Evolutionary conservation across 2,113 vertebrate genomes (phyloP), one percentile per base, ranked within the genome.

Genomic region (Drymodes brunneopygia): DNA sequence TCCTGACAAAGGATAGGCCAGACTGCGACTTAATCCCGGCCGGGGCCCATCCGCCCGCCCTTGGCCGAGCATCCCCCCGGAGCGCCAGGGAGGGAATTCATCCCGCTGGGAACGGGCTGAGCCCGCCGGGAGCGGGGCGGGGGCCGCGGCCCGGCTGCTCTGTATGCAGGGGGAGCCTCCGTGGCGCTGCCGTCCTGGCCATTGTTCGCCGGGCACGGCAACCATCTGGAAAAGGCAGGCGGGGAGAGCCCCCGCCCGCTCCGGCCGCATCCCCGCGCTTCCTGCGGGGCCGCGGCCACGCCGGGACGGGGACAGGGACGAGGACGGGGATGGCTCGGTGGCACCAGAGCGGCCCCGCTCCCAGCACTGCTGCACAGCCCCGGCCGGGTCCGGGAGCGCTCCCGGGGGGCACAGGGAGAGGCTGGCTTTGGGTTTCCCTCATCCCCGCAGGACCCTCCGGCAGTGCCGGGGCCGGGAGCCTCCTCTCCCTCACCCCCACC

Each of bases 401-500:
- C 31, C 23, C 15, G 15, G 64, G 23, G 45, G 8, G 11, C 45
- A 5, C 22, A 22, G 33, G 44, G 42, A 47, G 33, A 22, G 13
- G 42, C 16, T 1, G 0, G 14, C 20, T 8, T 6, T 6, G 44
- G 44, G 18, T 19, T 45, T 45, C 48, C 47, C 9, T 8, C 1
- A 0, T 11, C 22, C 65, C 18, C 23, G 20, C n/a, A 0, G 0
- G 20, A 14, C 0, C 0, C 11, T 22, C 11, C 35, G 12, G 48
- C 77, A 0, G 0, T 9, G 22, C 51, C 1, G 10, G 2, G 10
- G 19, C 1, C 0, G 11, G 27, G 1, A 7, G 17, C 22, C 64
- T 25, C 31, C n/a, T 69, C 70, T 44, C 51, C 57, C 35, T 25
- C 14, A 3, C 17, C 10, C 25, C n/a, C 38, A 18, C 17, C 8